Conservation (phyloP, 1,140 invertebrate genomes). For the Mercenaria mercenaria region DNA sequence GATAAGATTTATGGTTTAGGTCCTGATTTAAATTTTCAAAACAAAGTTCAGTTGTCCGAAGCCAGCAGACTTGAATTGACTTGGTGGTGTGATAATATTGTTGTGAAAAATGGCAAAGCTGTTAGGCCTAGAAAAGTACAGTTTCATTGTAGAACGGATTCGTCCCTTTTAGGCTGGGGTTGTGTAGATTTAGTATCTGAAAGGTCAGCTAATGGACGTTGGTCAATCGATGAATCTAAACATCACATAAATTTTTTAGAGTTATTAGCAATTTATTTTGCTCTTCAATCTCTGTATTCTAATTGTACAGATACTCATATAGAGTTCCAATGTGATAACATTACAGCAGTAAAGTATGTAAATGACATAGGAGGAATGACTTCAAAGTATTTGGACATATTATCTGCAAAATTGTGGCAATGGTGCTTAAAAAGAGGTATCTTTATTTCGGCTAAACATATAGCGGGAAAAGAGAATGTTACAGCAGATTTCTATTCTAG, state of each 20-base stretch:
- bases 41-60: neutral
- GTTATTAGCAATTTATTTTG: conserved; percentile 33
- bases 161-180: conserved; percentile 1
- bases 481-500: too few relatives aligned
- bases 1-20: conserved; percentile 19
- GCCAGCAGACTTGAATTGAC: neutral
- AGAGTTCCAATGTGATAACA: too few relatives aligned
- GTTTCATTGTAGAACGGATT: neutral
- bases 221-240: neutral
- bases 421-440: too few relatives aligned
- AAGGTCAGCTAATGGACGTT: neutral
- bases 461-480: too few relatives aligned
- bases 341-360: too few relatives aligned
- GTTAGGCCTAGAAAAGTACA: neutral
- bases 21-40: neutral
- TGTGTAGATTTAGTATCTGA: neutral
- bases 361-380: conserved; percentile 48
- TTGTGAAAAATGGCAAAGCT: conserved; percentile 12
- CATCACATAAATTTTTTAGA: conserved; percentile 20
- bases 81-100: conserved; percentile 32
- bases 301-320: conserved; percentile 8
- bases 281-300: conserved; percentile 48
- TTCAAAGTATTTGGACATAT: conserved; percentile 14
- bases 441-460: too few relatives aligned
- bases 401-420: too few relatives aligned